Conservation (phyloP, 2,888 invertebrate species). For the Branchipolynoe longqiensis region DNA sequence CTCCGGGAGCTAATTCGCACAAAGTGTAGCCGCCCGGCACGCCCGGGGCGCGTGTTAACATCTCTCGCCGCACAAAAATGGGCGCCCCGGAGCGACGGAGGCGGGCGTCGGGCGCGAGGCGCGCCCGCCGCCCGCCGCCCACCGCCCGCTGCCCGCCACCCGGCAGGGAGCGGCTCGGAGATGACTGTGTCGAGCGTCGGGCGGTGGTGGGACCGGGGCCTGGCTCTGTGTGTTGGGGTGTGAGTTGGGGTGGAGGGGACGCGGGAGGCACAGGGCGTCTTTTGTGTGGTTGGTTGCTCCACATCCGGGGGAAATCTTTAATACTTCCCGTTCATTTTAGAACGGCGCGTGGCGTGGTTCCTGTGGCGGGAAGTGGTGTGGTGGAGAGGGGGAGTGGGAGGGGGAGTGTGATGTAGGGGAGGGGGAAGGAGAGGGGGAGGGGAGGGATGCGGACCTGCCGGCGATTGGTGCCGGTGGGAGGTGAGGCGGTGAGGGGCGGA, state of each 20-base stretch:
- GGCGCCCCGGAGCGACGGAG: background rate
- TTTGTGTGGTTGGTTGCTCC: slow-evolving; percentile 12
- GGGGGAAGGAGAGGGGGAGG: too few relatives aligned
- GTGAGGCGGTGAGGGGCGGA: too few relatives aligned
- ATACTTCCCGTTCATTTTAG: slow-evolving; percentile 36
- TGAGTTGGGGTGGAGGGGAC: background rate
- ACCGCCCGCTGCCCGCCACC: too few relatives aligned
- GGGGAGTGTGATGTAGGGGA: too few relatives aligned
- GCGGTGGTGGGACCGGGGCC: too few relatives aligned
- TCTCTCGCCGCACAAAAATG: slow-evolving; percentile 26
- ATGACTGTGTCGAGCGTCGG: too few relatives aligned
- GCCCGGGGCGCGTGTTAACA: slow-evolving; percentile 15
- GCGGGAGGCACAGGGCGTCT: background rate
- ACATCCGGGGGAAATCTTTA: slow-evolving; percentile 41
- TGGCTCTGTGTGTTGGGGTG: background rate
- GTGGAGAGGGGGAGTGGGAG: too few relatives aligned
- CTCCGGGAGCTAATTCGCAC: slow-evolving; percentile 28
- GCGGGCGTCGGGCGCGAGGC: background rate
- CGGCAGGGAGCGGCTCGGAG: too few relatives aligned
- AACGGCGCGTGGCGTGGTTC: background rate
- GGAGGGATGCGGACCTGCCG: too few relatives aligned
- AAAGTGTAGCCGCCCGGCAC: slow-evolving; percentile 34
- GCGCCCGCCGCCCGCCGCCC: background rate
- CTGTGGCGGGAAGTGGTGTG: background rate
- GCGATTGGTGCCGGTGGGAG: too few relatives aligned